Conservation (phyloP, 2,113 vertebrate genomes). For the Carassius carassius region DNA sequence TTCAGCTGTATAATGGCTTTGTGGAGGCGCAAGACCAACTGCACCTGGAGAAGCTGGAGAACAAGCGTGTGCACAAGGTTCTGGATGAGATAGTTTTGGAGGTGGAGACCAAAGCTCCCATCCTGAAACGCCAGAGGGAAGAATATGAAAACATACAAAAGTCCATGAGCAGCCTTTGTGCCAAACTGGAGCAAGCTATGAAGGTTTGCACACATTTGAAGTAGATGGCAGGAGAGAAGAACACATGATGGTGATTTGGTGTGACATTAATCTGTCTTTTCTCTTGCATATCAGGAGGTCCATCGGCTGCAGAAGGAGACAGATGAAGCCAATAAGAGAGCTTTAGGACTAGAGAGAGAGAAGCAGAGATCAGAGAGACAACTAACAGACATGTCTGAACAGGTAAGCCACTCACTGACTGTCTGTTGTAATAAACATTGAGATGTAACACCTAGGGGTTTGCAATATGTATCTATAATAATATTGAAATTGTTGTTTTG, state of each 20-base stretch:
- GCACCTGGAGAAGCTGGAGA: constrained; percentile 90
- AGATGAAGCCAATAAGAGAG: constrained; percentile 85
- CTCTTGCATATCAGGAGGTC: constrained; percentile 80
- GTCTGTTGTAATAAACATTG: not conserved
- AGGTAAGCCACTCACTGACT: constrained; percentile 69
- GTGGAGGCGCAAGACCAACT: constrained; percentile 91
- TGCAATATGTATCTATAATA: not conserved
- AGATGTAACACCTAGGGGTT: not conserved
- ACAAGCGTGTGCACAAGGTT: constrained; percentile 85
- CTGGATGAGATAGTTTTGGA: constrained; percentile 93
- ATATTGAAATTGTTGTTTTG: not conserved
- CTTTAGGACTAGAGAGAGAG: constrained; percentile 82
- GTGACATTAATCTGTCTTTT: constrained; percentile 44
- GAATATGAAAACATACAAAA: constrained; percentile 92
- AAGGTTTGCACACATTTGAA: constrained; percentile 71
- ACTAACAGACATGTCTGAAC: constrained; percentile 87
- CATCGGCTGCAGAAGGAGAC: constrained; percentile 86
- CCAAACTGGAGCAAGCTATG: constrained; percentile 92
- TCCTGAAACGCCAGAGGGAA: constrained; percentile 90
- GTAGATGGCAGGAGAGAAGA: no score
- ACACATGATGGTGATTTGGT: not conserved
- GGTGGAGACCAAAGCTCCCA: constrained; percentile 91
- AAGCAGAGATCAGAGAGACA: constrained; percentile 84
- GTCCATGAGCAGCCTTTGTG: constrained; percentile 87
- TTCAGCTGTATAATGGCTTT: constrained; percentile 92